phyloP scores from a whole-genome alignment of 2,113 vertebrate genomes.

The Oreotrochilus melanogaster region DNA sequence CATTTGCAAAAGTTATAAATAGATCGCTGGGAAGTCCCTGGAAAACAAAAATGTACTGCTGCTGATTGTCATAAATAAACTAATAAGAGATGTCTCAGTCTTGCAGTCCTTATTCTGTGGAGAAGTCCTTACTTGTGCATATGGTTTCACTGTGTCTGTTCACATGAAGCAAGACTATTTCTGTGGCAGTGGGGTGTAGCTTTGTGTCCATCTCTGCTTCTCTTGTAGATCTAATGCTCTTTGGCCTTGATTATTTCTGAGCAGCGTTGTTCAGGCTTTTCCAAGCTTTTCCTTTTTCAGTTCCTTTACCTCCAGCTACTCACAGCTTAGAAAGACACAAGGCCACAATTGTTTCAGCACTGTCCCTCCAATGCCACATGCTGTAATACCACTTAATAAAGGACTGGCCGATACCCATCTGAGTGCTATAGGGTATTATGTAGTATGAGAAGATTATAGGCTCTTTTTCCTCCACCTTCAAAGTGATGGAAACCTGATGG shows the following conservation, averaged over 20 bases:
- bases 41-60: slow-evolving; percentile 36
- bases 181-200: background rate
- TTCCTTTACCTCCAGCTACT: background rate
- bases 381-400: background rate
- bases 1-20: slow-evolving; percentile 55
- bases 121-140: background rate
- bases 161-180: background rate
- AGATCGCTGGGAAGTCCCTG: slow-evolving; percentile 55
- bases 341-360: background rate
- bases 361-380: background rate
- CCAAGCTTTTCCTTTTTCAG: background rate
- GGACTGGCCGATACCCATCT: background rate
- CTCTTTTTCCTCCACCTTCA: slow-evolving; percentile 10
- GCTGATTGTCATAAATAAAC: slow-evolving; percentile 41
- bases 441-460: background rate
- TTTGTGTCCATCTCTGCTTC: background rate
- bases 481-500: background rate
- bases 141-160: background rate
- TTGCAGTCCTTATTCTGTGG: background rate
- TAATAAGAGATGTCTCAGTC: background rate
- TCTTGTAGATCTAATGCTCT: background rate
- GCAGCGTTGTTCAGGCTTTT: background rate
- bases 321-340: background rate
- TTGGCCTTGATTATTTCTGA: background rate
- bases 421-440: background rate